phyloP scores from a whole-genome alignment of 2,113 vertebrate genomes.

The Puntigrus tetrazona region DNA sequence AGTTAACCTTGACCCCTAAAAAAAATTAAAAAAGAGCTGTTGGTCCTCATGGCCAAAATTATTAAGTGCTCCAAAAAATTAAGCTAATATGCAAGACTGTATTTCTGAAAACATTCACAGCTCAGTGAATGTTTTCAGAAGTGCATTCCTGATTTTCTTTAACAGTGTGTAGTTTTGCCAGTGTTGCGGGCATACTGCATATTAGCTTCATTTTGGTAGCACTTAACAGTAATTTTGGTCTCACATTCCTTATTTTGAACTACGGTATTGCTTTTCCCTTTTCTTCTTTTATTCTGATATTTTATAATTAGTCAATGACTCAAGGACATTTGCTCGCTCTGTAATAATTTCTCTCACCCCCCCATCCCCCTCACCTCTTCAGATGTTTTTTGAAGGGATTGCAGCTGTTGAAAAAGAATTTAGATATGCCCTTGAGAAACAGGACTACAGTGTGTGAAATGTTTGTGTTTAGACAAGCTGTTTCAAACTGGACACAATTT shows the following conservation, averaged over 20 bases:
- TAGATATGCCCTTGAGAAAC: constrained; percentile 22
- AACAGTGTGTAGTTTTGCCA: too few species aligned
- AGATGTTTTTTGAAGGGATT: not conserved
- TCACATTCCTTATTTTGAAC: not conserved
- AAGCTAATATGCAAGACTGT: too few species aligned
- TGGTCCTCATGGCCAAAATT: too few species aligned
- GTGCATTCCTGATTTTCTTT: too few species aligned
- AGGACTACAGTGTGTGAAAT: not conserved
- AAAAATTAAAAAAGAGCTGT: too few species aligned
- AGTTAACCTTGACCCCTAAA: too few species aligned
- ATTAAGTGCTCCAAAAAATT: too few species aligned
- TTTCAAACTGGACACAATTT: not conserved
- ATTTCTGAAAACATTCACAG: too few species aligned
- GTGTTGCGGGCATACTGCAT: too few species aligned
- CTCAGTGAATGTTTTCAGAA: too few species aligned
- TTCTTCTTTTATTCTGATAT: not conserved
- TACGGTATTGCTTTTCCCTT: not conserved
- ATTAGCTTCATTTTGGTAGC: not conserved
- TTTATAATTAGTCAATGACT: constrained; percentile 10
- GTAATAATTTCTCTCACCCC: not conserved
- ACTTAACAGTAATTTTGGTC: not conserved
- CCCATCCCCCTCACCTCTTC: not conserved
- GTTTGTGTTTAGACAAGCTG: not conserved
- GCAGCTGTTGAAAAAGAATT: not conserved
- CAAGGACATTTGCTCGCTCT: constrained; percentile 16